These are phyloP conservation scores for Daphoenositta chrysoptera DNA, from an alignment of 2,113 vertebrate genomes.

Conservation along the genomic window DNA sequence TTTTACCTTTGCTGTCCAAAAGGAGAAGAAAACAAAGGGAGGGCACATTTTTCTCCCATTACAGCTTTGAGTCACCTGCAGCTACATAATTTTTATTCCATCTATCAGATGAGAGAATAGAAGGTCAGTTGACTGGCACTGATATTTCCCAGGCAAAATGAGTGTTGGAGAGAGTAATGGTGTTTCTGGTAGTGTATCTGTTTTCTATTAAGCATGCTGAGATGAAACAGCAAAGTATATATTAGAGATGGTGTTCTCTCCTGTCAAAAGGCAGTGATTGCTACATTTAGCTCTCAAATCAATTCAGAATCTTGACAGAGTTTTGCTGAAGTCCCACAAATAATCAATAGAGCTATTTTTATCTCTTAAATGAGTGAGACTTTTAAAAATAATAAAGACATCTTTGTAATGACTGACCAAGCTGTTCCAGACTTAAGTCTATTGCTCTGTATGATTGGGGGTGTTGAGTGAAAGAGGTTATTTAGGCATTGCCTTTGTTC, in stretches of 20 bases:
- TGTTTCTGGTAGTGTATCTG: neutral
- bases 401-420: conserved; percentile 24
- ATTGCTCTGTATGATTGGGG: neutral
- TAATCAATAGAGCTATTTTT: conserved; percentile 25
- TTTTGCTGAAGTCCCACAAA: conserved; percentile 30
- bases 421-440: neutral
- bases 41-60: neutral
- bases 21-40: neutral
- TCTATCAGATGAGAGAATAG: neutral
- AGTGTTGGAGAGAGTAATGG: neutral
- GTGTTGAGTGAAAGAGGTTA: conserved; percentile 5
- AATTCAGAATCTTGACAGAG: conserved; percentile 29
- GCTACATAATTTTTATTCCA: neutral
- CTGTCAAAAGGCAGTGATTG: conserved; percentile 22
- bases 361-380: neutral
- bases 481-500: conserved; percentile 40
- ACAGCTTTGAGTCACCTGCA: neutral
- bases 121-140: neutral
- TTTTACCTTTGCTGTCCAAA: neutral
- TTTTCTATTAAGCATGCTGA: conserved; percentile 40
- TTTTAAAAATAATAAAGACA: conserved; percentile 48
- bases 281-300: conserved; percentile 36
- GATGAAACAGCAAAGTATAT: conserved; percentile 26
- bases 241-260: neutral
- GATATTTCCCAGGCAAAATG: neutral